phyloP scores from a whole-genome alignment of 2,113 vertebrate species.

The Gnathonemus longibarbis region DNA sequence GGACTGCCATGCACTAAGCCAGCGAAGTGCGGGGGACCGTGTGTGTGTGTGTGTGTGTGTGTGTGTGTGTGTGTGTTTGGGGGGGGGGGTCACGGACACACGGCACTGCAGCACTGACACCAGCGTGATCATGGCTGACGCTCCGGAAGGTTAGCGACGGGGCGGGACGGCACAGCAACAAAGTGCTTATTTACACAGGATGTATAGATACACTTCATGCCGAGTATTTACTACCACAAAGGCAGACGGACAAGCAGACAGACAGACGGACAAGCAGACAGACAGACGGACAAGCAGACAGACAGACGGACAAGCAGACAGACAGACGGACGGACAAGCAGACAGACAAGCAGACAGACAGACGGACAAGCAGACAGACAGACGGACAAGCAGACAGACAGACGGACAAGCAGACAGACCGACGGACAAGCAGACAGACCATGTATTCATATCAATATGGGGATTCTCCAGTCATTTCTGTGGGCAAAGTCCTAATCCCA shows the following conservation, averaged over 20 bases:
- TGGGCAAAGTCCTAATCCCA: not conserved
- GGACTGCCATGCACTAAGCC: not conserved
- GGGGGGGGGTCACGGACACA: not conserved
- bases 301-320: too few species aligned
- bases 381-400: too few species aligned
- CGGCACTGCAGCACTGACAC: not conserved
- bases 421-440: too few species aligned
- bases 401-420: rapidly evolving
- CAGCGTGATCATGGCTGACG: not conserved
- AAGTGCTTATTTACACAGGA: not conserved
- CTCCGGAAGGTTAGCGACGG: not conserved
- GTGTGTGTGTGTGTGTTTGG: not conserved
- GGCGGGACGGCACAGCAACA: too few species aligned
- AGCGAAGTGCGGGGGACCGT: constrained; percentile 19
- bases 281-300: too few species aligned
- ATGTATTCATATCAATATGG: not conserved
- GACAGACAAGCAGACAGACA: too few species aligned
- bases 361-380: too few species aligned
- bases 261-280: too few species aligned
- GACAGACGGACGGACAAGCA: too few species aligned
- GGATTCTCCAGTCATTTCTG: not conserved
- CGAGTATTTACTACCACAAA: too few species aligned
- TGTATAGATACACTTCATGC: not conserved
- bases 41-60: constrained; percentile 42
- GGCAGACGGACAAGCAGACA: too few species aligned